Base-by-base conservation (phyloP, 92 coral and sea anemone genomes). In the Actinernus sp. region DNA sequence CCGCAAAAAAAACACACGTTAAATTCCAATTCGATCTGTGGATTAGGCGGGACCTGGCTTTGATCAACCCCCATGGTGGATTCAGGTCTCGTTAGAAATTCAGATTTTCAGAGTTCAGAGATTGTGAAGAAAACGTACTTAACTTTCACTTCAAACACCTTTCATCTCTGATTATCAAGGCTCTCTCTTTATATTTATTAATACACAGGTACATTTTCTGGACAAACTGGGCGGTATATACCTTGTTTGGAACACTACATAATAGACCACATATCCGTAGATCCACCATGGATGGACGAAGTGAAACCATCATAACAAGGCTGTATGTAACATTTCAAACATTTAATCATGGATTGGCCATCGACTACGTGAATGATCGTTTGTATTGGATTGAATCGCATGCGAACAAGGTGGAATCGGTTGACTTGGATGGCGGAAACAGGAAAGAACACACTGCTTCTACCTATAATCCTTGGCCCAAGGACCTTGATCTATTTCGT, bases 191-290 rank as follows among this genome's bases (percentile, higher is more conserved):
- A 13, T 60, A 14, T 3, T 37, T 31, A 32, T 7, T 5, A 6
- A 19, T 43, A 31, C 18, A 9, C 26, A 78, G 85, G 30, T 78
- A 47, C 33, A 34, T 78, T 2, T 78, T 65, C 57, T 78, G 85
- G 85, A 50, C 67, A 0, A 77, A 79, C 59, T n/a, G n/a, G n/a
- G n/a, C n/a, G n/a, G n/a, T n/a, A n/a, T n/a, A n/a, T n/a, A n/a
- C n/a, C n/a, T n/a, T n/a, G n/a, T n/a, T n/a, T n/a, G n/a, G n/a
- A n/a, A n/a, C n/a, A n/a, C n/a, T n/a, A n/a, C n/a, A n/a, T n/a
- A n/a, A n/a, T n/a, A n/a, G n/a, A 23, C 65, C 78, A 38, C 73
- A 73, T 22, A 36, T 79, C n/a, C 71, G 50, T 31, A 56, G 86
- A n/a, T 65, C 78, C 4, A 55, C 72, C 6, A 36, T 79, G 13